Evolutionary conservation across 2,888 invertebrate genomes (phyloP).

Genomic region (Orthosia incerta): DNA sequence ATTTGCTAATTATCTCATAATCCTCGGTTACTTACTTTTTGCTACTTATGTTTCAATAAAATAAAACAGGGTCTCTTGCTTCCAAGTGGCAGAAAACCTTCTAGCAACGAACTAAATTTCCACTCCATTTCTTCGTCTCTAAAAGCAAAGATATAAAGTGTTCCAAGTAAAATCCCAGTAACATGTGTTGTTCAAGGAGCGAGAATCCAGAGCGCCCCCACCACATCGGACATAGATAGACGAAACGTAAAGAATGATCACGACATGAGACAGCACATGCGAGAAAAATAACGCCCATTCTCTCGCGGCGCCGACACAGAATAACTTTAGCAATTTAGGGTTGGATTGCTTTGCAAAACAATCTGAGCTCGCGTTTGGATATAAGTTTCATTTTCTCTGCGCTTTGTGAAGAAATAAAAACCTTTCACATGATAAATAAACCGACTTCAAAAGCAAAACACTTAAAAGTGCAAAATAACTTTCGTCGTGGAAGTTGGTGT

Average conservation of each 20-base stretch:
- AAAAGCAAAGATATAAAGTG: conserved; percentile 50
- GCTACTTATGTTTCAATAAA: background rate
- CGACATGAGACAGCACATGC: conserved; percentile 86
- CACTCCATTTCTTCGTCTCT: conserved; percentile 59
- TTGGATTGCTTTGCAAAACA: conserved; percentile 70
- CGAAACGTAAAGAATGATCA: conserved; percentile 88
- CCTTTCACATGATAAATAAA: too few relatives aligned
- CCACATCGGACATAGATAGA: conserved; percentile 76
- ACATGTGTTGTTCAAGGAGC: conserved; percentile 63
- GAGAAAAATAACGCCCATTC: conserved; percentile 80
- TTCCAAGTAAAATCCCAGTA: conserved; percentile 58
- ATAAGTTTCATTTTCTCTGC: conserved; percentile 36
- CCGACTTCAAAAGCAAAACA: too few relatives aligned
- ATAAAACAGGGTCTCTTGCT: conserved; percentile 1
- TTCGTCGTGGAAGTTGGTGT: too few relatives aligned
- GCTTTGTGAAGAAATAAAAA: background rate
- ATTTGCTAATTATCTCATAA: background rate
- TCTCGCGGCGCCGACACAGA: conserved; percentile 68
- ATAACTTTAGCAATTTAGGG: conserved; percentile 80
- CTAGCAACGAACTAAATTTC: conserved; percentile 40
- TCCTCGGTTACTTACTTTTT: background rate
- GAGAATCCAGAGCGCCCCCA: conserved; percentile 46
- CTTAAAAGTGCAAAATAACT: too few relatives aligned
- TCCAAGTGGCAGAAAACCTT: conserved; percentile 16
- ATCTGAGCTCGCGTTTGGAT: conserved; percentile 38